These are phyloP conservation scores for Taxidea taxus DNA, from an alignment of 2,113 vertebrate genomes.

Conservation along the genomic window DNA sequence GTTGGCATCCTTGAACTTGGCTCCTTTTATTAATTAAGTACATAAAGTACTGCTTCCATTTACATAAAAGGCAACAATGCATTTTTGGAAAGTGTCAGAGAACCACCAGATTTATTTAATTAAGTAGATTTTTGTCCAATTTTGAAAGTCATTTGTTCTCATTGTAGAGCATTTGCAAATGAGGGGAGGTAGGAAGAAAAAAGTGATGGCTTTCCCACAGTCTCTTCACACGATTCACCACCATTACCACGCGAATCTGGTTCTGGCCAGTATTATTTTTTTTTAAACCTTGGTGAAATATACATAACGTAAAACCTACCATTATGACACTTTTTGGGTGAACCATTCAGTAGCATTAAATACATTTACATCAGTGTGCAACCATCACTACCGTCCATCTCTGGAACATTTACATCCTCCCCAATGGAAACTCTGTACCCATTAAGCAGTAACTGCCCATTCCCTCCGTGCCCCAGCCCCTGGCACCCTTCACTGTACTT, in stretches of 20 bases:
- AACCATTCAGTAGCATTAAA: background rate
- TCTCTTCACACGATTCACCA: background rate
- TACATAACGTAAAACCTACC: background rate
- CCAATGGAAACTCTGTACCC: background rate
- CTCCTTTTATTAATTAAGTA: background rate
- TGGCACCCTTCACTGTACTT: background rate
- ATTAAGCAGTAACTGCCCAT: background rate
- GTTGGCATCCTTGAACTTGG: background rate
- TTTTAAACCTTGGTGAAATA: background rate
- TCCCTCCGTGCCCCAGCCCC: fast-evolving
- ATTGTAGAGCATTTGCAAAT: background rate
- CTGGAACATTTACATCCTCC: background rate
- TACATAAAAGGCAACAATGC: background rate
- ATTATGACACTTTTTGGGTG: background rate
- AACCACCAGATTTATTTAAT: background rate
- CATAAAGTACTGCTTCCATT: background rate
- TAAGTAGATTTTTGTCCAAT: background rate
- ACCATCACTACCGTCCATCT: too few relatives aligned
- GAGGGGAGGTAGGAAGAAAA: background rate
- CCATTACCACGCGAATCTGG: background rate
- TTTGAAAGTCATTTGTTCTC: background rate
- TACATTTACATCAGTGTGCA: background rate
- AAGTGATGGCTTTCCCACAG: background rate
- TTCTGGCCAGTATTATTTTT: background rate
- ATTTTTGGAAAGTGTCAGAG: background rate